A percentile compares a stretch with the other conserved stretches of the same genome.
Conservation (phyloP, 2,888 invertebrate genomes). For the Plebejus melissa region DNA sequence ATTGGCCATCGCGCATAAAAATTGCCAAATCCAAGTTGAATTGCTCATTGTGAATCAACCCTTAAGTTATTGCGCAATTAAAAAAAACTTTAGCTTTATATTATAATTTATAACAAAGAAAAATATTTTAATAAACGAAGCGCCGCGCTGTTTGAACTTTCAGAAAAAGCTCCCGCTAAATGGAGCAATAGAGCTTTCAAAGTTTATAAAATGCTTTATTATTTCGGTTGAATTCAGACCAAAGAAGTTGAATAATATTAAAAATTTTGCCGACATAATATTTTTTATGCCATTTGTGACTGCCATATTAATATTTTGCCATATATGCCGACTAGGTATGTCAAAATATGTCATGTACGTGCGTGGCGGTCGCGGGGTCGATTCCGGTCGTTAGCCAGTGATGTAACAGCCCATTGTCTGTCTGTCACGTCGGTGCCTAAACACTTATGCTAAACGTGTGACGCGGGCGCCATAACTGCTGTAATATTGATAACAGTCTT, state of each 20-base stretch:
- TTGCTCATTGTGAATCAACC: too few relatives aligned
- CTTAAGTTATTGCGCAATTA: too few relatives aligned
- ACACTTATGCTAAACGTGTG: conserved; percentile 30
- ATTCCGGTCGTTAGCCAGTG: conserved; percentile 19
- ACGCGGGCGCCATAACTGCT: background rate
- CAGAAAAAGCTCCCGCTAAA: background rate
- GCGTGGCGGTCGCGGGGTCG: conserved; percentile 2
- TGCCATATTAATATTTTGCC: background rate
- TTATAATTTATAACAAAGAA: background rate
- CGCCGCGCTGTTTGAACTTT: background rate
- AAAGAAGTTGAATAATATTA: background rate
- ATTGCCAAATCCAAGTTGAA: too few relatives aligned
- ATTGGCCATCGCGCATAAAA: too few relatives aligned
- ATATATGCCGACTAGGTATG: background rate
- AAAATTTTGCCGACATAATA: background rate
- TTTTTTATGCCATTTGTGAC: background rate
- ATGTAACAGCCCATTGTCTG: conserved; percentile 19
- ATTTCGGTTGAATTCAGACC: background rate
- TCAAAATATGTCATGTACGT: background rate
- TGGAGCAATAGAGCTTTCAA: background rate
- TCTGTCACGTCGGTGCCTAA: conserved; percentile 29
- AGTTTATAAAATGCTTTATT: background rate
- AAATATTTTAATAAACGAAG: background rate
- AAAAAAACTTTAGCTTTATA: background rate
- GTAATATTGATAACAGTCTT: conserved; percentile 7